Evolutionary conservation across 1,140 invertebrate species (phyloP).

Genomic region (Cyphomyrmex costatus): DNA sequence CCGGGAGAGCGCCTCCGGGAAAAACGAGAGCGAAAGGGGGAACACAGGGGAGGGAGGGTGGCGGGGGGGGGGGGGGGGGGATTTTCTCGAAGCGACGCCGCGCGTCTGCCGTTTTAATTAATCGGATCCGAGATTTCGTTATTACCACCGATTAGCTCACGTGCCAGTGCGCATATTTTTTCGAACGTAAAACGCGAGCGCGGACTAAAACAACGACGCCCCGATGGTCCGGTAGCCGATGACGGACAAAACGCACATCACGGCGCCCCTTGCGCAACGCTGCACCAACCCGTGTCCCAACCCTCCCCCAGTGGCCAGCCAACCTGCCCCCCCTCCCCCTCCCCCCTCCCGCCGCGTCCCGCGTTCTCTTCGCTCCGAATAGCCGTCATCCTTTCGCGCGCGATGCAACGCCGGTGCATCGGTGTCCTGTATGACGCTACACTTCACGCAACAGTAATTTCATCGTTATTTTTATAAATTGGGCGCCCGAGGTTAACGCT

Average conservation of each 20-base stretch:
- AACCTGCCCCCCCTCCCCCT: background rate
- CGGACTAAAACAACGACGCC: slow-evolving; percentile 78
- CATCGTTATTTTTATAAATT: slow-evolving; percentile 87
- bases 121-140: slow-evolving; percentile 80
- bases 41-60: background rate
- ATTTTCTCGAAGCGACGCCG: slow-evolving; percentile 67
- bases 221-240: slow-evolving; percentile 80
- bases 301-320: background rate
- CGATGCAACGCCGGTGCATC: slow-evolving; percentile 77
- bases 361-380: slow-evolving; percentile 45
- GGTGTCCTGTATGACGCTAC: slow-evolving; percentile 81
- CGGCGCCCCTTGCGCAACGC: slow-evolving; percentile 64
- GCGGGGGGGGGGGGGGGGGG: background rate
- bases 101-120: slow-evolving; percentile 77
- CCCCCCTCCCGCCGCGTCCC: background rate
- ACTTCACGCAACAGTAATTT: slow-evolving; percentile 86
- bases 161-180: slow-evolving; percentile 84
- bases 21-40: slow-evolving; percentile 12
- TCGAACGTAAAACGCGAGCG: slow-evolving; percentile 82
- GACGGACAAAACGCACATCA: slow-evolving; percentile 83
- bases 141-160: slow-evolving; percentile 82
- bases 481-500: slow-evolving; percentile 84
- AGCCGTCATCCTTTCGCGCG: slow-evolving; percentile 74
- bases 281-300: slow-evolving; percentile 51
- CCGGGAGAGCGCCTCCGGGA: slow-evolving; percentile 5